phyloP scores from a whole-genome alignment of 2,888 invertebrate genomes.

The Azorinus chamasolen region DNA sequence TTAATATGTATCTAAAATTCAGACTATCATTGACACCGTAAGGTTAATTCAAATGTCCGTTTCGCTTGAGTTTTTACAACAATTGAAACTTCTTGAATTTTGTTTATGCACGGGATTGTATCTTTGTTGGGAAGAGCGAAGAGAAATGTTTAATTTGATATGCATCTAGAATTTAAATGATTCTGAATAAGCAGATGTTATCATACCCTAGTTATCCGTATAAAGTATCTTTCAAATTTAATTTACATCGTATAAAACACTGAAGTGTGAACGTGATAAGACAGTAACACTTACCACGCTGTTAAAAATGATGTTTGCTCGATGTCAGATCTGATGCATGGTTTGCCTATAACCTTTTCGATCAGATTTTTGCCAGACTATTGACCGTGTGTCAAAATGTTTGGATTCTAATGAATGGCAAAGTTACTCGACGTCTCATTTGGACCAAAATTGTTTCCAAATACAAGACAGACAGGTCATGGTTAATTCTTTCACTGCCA shows the following conservation, averaged over 20 bases:
- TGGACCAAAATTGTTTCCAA: too few species aligned
- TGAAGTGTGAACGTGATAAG: conserved; percentile 52
- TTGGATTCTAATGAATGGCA: too few species aligned
- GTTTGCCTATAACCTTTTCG: too few species aligned
- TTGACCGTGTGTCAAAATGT: too few species aligned
- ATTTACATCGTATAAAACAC: conserved; percentile 60
- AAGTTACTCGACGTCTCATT: too few species aligned
- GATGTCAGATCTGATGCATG: too few species aligned
- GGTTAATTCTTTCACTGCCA: too few species aligned
- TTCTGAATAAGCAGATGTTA: conserved; percentile 63
- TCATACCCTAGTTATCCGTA: conserved; percentile 48
- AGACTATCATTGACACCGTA: conserved; percentile 41
- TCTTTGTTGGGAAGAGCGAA: conserved; percentile 43
- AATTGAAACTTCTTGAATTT: conserved; percentile 59
- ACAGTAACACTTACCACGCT: too few species aligned
- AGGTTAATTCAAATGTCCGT: conserved; percentile 57
- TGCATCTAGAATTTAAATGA: conserved; percentile 61
- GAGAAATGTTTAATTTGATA: conserved; percentile 60
- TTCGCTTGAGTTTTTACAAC: conserved; percentile 38
- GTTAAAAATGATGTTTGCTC: too few species aligned
- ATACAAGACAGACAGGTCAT: too few species aligned
- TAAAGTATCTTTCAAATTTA: conserved; percentile 57
- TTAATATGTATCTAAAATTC: conserved; percentile 60
- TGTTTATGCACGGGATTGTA: conserved; percentile 62
- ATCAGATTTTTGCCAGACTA: too few species aligned